Evolutionary conservation across 2,113 vertebrate genomes (phyloP), one percentile per base, ranked within the genome.

Genomic region (Helogale parvula): DNA sequence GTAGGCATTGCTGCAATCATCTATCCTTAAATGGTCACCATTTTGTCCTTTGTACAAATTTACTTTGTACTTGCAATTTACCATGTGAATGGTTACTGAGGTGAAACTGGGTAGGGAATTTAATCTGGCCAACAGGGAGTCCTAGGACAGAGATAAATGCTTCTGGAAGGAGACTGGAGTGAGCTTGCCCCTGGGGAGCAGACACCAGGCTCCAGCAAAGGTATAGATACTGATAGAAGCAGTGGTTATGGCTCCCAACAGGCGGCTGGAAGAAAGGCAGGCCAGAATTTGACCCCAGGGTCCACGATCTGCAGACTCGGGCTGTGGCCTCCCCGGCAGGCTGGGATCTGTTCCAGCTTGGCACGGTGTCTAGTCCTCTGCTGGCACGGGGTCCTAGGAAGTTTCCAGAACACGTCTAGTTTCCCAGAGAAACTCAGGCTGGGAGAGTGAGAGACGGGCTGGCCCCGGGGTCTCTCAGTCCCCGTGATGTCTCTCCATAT

Each of bases 151-250:
- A 23, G 5, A 16, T 17, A 41, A 72, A 5, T 8, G 54, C 2
- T 7, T 47, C 87, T 79, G 38, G 47, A 29, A 54, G 66, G n/a
- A 35, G n/a, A 41, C 19, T 15, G 7, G 19, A 8, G 1, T 5
- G 27, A 19, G 38, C 17, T 45, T 35, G 50, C 6, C 50, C 35
- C 33, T 14, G 35, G 80, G 57, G 77, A 50, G 88, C 54, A 63
- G n/a, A 47, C 41, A 1, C 0, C 8, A 7, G 29, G 9, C 33
- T 71, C 0, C 2, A 11, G 9, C 50, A 2, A 15, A 91, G 65
- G 79, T 7, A 2, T 17, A 81, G 5, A 33, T 1, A 11, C 12
- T 2, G 33, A 68, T n/a, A 23, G 35, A 35, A 45, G 45, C n/a
- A 16, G 23, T 6, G 31, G n/a, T 11, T 45, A 7, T 12, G 54